Conservation (phyloP, 2,797 vertebrate genomes). For the Artibeus lituratus region DNA sequence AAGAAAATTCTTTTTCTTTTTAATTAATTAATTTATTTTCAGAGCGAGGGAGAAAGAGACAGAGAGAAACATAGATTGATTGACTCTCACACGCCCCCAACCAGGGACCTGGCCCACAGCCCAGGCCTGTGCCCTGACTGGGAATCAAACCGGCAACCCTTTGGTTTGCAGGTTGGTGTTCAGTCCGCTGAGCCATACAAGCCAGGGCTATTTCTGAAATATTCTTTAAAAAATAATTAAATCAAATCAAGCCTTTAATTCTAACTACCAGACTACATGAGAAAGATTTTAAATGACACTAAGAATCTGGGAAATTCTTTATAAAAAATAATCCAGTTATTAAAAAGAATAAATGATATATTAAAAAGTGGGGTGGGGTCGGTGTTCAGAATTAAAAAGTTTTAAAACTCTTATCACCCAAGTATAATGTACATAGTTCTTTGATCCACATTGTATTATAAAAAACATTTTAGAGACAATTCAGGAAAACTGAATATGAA, state of each 20-base stretch:
- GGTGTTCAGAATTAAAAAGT: not conserved
- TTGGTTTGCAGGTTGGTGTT: too few species aligned
- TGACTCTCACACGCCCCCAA: too few species aligned
- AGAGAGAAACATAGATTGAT: too few species aligned
- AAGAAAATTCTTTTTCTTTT: not conserved
- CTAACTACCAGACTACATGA: not conserved
- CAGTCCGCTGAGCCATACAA: too few species aligned
- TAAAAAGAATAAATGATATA: slow-evolving; percentile 16
- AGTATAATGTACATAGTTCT: not conserved
- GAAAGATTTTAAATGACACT: slow-evolving; percentile 3
- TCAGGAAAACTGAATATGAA: not conserved
- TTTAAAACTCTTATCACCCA: not conserved
- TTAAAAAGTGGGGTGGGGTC: not conserved
- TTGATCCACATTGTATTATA: not conserved
- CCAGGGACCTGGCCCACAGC: too few species aligned
- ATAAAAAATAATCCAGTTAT: slow-evolving; percentile 21
- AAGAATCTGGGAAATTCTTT: not conserved
- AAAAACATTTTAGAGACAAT: slow-evolving; percentile 22
- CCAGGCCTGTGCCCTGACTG: too few species aligned
- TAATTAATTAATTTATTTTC: too few species aligned
- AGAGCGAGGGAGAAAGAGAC: too few species aligned
- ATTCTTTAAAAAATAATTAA: not conserved
- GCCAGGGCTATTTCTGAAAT: not conserved
- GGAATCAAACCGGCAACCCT: too few species aligned
- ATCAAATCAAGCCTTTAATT: not conserved